phyloP scores from a whole-genome alignment of 1,140 invertebrate genomes.

The Nymphalis io region DNA sequence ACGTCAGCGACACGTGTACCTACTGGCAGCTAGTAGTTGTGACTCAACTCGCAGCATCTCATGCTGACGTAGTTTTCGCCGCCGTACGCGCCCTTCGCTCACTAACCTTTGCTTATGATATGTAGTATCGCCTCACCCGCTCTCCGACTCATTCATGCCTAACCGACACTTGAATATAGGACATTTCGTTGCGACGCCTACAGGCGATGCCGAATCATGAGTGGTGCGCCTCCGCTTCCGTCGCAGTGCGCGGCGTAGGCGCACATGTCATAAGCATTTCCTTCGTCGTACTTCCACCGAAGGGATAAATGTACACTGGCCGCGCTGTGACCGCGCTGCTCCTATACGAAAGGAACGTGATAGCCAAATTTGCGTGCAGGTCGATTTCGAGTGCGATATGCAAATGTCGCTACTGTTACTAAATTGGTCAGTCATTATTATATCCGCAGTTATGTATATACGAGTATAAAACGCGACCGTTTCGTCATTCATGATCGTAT shows the following conservation, averaged over 20 bases:
- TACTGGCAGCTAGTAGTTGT: slow-evolving; percentile 40
- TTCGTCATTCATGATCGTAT: slow-evolving; percentile 46
- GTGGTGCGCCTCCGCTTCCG: slow-evolving; percentile 70
- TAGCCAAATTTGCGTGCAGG: slow-evolving; percentile 37
- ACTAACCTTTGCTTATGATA: slow-evolving; percentile 41
- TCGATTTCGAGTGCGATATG: slow-evolving; percentile 41
- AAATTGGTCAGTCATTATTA: slow-evolving; percentile 50
- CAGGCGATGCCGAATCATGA: slow-evolving; percentile 41
- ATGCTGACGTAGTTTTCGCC: slow-evolving; percentile 54
- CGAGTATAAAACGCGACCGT: slow-evolving; percentile 24
- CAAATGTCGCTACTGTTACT: slow-evolving; percentile 44
- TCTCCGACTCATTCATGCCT: slow-evolving; percentile 31
- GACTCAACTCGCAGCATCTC: slow-evolving; percentile 53
- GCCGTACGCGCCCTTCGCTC: slow-evolving; percentile 48
- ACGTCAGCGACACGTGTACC: slow-evolving; percentile 67
- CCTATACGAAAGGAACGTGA: slow-evolving; percentile 19
- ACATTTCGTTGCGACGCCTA: slow-evolving; percentile 53
- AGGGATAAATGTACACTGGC: slow-evolving; percentile 18
- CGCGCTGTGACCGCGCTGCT: slow-evolving; percentile 4
- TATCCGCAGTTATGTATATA: slow-evolving; percentile 30
- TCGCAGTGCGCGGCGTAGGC: slow-evolving; percentile 57
- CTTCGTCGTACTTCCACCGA: slow-evolving; percentile 57
- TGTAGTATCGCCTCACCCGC: slow-evolving; percentile 22
- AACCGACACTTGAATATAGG: slow-evolving; percentile 33
- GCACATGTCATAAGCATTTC: slow-evolving; percentile 69